A percentile compares a stretch with the other conserved stretches of the same genome.
phyloP scores from a whole-genome alignment of 2,888 invertebrate species.

The Dryobota labecula region DNA sequence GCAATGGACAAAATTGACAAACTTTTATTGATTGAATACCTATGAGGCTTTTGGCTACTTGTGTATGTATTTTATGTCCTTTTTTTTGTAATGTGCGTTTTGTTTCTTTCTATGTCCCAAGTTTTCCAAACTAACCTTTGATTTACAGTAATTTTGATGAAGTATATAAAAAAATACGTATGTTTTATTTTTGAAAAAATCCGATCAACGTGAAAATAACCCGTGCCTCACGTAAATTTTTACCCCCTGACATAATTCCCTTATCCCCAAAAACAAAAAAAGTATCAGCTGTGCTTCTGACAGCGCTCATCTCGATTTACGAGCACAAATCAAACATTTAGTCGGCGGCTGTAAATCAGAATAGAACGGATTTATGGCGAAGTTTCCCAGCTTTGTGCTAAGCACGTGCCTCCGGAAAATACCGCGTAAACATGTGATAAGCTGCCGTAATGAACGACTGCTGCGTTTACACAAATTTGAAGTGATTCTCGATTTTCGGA shows the following conservation, averaged over 20 bases:
- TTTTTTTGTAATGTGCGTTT: too few species aligned
- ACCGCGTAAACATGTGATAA: constrained; percentile 61
- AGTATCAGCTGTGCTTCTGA: constrained; percentile 81
- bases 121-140: too few species aligned
- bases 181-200: too few species aligned
- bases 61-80: too few species aligned
- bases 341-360: constrained; percentile 87
- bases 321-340: constrained; percentile 89
- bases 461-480: constrained; percentile 11
- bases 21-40: too few species aligned
- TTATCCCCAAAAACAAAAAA: constrained; percentile 62
- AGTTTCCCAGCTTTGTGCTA: constrained; percentile 74
- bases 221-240: background rate
- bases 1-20: too few species aligned
- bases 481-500: background rate
- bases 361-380: constrained; percentile 84
- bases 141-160: too few species aligned
- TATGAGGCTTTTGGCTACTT: too few species aligned
- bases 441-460: constrained; percentile 44
- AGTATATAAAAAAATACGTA: too few species aligned
- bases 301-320: constrained; percentile 89
- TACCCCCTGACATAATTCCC: constrained; percentile 27
- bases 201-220: background rate
- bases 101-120: too few species aligned
- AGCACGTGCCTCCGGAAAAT: constrained; percentile 76